Evolutionary conservation across 2,113 vertebrate genomes (phyloP), one percentile per base, ranked within the genome.

Genomic region (Phyllopteryx taeniolatus): DNA sequence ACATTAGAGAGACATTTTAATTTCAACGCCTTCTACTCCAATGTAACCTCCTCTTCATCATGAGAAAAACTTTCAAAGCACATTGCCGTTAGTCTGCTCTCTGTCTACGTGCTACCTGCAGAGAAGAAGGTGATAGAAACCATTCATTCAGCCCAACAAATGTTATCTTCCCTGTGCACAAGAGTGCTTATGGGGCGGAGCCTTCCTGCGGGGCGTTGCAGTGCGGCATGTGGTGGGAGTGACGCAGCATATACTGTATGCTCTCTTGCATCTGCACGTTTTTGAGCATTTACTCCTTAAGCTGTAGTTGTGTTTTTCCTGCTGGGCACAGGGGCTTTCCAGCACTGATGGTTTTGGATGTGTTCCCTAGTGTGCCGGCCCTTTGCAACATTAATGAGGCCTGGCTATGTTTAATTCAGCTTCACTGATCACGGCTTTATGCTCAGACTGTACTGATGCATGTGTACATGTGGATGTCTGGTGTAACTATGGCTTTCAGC

Each of bases 351-450:
- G 85, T 78, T 85, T 80, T 71, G 59, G 83, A 89, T 87, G 86
- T 84, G 83, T 85, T 83, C 83, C 77, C 85, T 77, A 61, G 83
- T 84, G 85, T 79, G 81, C 74, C 68, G 73, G 80, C 75, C 47
- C 72, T 43, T 83, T 91, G 86, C 89, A 91, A 79, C 89, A 93
- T 92, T 92, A 87, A 92, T 92, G 83, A 92, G 73, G 85, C 70
- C 68, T 19, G 79, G 75, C 72, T 79, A 92, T 92, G 90, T 90
- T 93, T 93, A 91, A 92, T 93, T 93, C 90, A 91, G 82, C 81
- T 84, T 80, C 78, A 77, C 90, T 84, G 87, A 84, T 89, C 86
- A 85, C 78, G 78, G 83, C 74, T 83, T 86, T 82, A 77, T 75
- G 69, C 83, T 87, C 63, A 76, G 76, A 79, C 78, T 82, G 76